phyloP scores from a whole-genome alignment of 2,797 vertebrate species.

The Petrocephalus sullivani region DNA sequence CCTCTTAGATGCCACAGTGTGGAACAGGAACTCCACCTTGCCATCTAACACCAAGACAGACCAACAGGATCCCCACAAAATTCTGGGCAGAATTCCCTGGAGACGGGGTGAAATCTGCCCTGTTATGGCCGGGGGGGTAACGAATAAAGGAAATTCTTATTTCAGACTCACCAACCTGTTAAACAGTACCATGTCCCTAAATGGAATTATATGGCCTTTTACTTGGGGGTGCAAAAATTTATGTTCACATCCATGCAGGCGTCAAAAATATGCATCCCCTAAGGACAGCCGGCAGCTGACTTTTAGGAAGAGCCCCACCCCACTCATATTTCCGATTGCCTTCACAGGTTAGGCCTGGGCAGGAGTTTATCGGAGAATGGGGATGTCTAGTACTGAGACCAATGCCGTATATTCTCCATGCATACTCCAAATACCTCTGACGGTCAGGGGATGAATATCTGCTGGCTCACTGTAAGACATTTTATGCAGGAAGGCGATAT shows the following conservation, averaged over 20 bases:
- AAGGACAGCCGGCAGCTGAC: background rate
- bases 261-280: background rate
- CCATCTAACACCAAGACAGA: conserved; percentile 47
- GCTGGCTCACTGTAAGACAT: background rate
- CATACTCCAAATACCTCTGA: background rate
- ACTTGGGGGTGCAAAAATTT: background rate
- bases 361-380: background rate
- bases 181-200: background rate
- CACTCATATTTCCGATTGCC: background rate
- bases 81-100: conserved; percentile 37
- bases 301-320: background rate
- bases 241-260: background rate
- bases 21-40: conserved; percentile 51
- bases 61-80: conserved; percentile 36
- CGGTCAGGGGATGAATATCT: background rate
- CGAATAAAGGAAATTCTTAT: background rate
- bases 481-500: background rate
- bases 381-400: background rate
- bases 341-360: background rate
- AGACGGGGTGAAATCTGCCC: background rate
- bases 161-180: background rate
- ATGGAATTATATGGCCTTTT: background rate
- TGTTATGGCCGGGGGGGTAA: background rate
- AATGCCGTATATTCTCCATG: background rate
- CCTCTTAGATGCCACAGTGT: conserved; percentile 48